Conservation (phyloP, 2,888 invertebrate genomes). For the Aphrophora alni region DNA sequence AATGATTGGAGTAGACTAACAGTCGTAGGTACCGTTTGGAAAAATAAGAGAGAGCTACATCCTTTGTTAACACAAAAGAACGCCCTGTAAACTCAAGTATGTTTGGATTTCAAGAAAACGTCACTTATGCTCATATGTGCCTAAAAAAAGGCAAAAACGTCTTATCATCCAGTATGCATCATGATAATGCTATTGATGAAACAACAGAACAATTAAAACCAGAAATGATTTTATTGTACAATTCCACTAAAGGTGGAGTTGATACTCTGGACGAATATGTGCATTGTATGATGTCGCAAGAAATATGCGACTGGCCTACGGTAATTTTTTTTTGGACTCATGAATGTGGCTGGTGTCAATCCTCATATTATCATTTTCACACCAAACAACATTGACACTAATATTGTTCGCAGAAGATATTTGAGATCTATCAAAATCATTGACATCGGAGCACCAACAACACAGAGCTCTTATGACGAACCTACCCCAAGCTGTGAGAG, state of each 20-base stretch:
- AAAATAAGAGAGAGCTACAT: neutral
- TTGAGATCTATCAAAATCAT: too few relatives aligned
- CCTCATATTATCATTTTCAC: neutral
- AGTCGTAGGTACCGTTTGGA: neutral
- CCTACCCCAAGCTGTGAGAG: neutral
- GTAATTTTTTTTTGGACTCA: too few relatives aligned
- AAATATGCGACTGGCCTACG: neutral
- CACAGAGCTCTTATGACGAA: neutral
- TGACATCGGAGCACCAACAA: too few relatives aligned
- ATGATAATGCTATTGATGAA: neutral
- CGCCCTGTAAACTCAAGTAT: neutral
- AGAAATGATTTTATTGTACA: slow-evolving; percentile 19
- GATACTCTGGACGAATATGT: slow-evolving; percentile 19
- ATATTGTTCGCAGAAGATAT: neutral
- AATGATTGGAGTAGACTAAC: neutral
- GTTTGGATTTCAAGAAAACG: slow-evolving; percentile 6
- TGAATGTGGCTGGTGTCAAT: too few relatives aligned
- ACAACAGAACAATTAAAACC: neutral
- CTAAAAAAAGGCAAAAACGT: neutral
- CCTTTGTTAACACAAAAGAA: neutral
- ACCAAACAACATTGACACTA: neutral
- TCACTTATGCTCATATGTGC: neutral
- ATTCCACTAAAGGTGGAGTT: too few relatives aligned
- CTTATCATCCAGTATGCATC: neutral
- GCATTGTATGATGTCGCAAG: too few relatives aligned